Evolutionary conservation across 2,888 invertebrate genomes (phyloP), one percentile per base, ranked within the genome.

Genomic region (Leptopilina syphax): DNA sequence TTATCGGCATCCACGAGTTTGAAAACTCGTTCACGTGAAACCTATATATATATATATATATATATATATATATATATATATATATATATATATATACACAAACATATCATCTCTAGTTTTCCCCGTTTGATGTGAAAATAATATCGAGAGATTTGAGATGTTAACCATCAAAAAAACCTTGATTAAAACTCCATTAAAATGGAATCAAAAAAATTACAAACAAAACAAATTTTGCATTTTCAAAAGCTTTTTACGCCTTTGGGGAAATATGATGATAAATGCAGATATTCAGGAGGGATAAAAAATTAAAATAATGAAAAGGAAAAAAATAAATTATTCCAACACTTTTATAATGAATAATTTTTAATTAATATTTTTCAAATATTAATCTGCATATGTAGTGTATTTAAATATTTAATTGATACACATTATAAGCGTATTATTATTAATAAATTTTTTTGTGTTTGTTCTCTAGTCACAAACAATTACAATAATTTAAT

Each of bases 1-100:
- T 73, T 73, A 73, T 73, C 57, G 57, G 57, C 13, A 73, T 27
- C 57, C 70, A 54, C 54, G 13, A 73, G 73, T 73, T 73, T 8
- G 57, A 57, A 67, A 73, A 73, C 73, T 73, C 73, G 54, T 73
- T 54, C n/a, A 57, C 8, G 57, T 34, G 57, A 57, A 73, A 54
- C 27, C 57, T 27, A 73, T 27, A 54, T 34, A 73, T 57, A 41
- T 34, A 34, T 34, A 34, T 27, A 27, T 27, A 27, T 27, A 27
- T 27, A 27, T 27, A 27, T 27, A 27, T 27, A 27, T 27, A 27
- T 27, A 27, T 27, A 27, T 27, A 27, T 27, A 27, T 27, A 27
- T 34, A 34, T 34, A n/a, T n/a, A n/a, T n/a, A n/a, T n/a, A 34
- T 34, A 34, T 34, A 34, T 34, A 34, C 4, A 34, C 34, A 34